phyloP scores from a whole-genome alignment of 2,888 invertebrate genomes.

The Xanthia icteritia region DNA sequence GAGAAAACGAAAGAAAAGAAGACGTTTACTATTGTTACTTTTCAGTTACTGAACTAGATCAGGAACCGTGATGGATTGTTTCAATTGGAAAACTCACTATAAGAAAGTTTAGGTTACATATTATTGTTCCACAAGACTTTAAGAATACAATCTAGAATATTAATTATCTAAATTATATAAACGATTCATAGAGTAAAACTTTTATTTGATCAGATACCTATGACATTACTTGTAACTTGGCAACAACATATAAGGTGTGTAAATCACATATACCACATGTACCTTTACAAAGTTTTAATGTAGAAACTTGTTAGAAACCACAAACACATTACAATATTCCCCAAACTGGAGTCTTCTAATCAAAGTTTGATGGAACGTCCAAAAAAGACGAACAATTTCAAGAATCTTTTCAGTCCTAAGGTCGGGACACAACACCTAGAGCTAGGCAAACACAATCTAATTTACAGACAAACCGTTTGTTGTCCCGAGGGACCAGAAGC shows the following conservation, averaged over 20 bases:
- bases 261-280: background rate
- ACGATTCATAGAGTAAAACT: background rate
- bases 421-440: conserved; percentile 24
- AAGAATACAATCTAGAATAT: background rate
- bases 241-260: background rate
- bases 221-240: background rate
- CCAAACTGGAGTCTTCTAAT: background rate
- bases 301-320: background rate
- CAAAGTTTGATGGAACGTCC: background rate
- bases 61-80: background rate
- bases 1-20: background rate
- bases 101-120: background rate
- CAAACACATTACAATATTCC: background rate
- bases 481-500: conserved; percentile 49
- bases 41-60: conserved; percentile 2
- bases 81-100: background rate
- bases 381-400: conserved; percentile 21
- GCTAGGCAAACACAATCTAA: conserved; percentile 65
- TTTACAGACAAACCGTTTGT: conserved; percentile 66
- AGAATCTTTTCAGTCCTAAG: conserved; percentile 10
- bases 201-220: background rate
- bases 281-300: background rate
- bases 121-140: background rate
- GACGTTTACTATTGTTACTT: conserved; percentile 11
- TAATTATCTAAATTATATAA: background rate